These are phyloP conservation scores for Carcina quercana DNA, from an alignment of 2,888 invertebrate species.

Conservation along the genomic window DNA sequence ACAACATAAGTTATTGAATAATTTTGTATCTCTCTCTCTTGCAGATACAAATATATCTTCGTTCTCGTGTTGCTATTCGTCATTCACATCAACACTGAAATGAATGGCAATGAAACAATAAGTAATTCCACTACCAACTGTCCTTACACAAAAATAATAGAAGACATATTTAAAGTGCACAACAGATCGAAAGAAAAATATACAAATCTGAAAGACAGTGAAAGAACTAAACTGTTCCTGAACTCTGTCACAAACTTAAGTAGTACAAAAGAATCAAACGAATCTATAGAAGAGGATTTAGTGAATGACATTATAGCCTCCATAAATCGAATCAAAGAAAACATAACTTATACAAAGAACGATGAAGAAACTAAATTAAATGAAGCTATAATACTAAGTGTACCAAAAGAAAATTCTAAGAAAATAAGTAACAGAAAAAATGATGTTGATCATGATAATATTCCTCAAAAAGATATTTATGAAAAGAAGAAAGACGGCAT, in stretches of 20 bases:
- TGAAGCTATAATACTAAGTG: conserved; percentile 54
- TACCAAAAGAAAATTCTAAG: conserved; percentile 20
- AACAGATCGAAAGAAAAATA: conserved; percentile 35
- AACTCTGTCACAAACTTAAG: conserved; percentile 72
- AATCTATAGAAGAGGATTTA: conserved; percentile 45
- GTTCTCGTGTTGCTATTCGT: conserved; percentile 25
- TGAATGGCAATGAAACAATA: conserved; percentile 15
- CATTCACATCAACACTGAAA: conserved; percentile 22
- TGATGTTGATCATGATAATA: conserved; percentile 15
- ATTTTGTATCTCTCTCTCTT: conserved; percentile 17
- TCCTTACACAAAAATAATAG: conserved; percentile 56
- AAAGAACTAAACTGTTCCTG: conserved; percentile 72
- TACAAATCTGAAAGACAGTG: conserved; percentile 34
- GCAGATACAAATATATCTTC: conserved; percentile 45
- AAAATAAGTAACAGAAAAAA: conserved; percentile 18
- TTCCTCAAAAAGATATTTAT: conserved; percentile 6
- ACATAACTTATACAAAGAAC: conserved; percentile 34
- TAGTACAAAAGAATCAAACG: conserved; percentile 28
- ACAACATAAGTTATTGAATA: no score
- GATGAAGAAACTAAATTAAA: conserved; percentile 36
- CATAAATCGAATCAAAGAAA: conserved; percentile 59
- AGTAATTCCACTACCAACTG: conserved; percentile 40
- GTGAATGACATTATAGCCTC: conserved; percentile 60
- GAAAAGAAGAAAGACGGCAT: neutral
- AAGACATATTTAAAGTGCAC: conserved; percentile 57